These are phyloP conservation scores for Lordiphosa fenestrarum DNA, from an alignment of 2,888 invertebrate species.

Conservation along the genomic window DNA sequence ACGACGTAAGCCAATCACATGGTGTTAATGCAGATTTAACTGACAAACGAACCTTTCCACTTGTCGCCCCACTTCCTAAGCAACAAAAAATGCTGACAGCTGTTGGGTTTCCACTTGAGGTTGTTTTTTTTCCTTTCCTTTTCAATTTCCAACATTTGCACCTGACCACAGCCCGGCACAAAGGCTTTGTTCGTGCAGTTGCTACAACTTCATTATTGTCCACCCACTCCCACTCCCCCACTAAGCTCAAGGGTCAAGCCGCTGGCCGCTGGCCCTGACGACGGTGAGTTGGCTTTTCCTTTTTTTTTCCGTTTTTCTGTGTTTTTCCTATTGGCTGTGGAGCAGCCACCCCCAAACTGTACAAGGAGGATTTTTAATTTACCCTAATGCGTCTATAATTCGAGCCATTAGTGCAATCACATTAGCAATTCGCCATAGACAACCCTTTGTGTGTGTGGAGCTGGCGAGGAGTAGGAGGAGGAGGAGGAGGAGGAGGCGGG, in stretches of 20 bases:
- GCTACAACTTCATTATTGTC: conserved; percentile 60
- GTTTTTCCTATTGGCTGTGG: conserved; percentile 43
- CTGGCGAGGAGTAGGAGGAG: too few species aligned
- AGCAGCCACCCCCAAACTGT: conserved; percentile 32
- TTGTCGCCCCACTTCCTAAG: background rate
- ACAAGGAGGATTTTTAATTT: conserved; percentile 79
- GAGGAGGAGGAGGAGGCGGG: too few species aligned
- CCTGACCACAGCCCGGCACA: conserved; percentile 55
- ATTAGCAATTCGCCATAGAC: conserved; percentile 66
- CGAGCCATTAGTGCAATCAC: conserved; percentile 79
- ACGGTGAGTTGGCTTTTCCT: conserved; percentile 57
- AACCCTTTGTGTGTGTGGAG: conserved; percentile 41
- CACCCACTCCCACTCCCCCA: conserved; percentile 8
- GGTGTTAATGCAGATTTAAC: conserved; percentile 11
- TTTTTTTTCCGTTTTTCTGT: conserved; percentile 17
- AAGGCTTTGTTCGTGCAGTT: conserved; percentile 52
- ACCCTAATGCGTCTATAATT: conserved; percentile 80
- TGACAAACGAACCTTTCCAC: background rate
- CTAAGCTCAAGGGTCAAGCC: conserved; percentile 39
- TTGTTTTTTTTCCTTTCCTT: conserved; percentile 5
- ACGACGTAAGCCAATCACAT: conserved; percentile 3
- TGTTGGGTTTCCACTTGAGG: conserved; percentile 36
- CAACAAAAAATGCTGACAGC: conserved; percentile 45
- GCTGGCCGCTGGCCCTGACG: conserved; percentile 41
- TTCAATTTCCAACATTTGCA: conserved; percentile 53